Conservation (phyloP, 2,113 vertebrate genomes). For the Ammodramus savannarum region DNA sequence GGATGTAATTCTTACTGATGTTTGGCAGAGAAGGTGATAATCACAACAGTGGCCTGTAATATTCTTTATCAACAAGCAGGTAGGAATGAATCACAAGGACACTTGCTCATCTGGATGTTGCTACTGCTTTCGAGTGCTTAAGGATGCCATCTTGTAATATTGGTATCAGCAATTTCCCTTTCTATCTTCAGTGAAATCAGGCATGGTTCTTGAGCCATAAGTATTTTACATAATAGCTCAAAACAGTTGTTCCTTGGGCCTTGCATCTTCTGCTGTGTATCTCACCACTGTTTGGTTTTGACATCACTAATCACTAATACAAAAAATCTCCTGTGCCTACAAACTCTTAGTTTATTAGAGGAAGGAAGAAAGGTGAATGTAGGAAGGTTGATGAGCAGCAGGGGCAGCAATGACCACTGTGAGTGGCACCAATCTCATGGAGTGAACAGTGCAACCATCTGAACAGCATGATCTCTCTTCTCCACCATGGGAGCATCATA, state of each 20-base stretch:
- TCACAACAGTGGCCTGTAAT: neutral
- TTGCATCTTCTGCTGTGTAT: neutral
- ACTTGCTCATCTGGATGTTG: constrained; percentile 34
- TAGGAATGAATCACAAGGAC: constrained; percentile 39
- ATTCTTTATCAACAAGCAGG: constrained; percentile 14
- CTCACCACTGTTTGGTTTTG: neutral
- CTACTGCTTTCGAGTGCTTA: constrained; percentile 21
- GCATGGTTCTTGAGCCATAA: neutral
- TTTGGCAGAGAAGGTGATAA: neutral
- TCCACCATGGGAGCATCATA: neutral
- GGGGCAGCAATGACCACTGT: neutral
- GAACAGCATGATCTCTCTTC: neutral
- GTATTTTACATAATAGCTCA: neutral
- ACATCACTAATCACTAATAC: neutral
- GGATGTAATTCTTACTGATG: neutral
- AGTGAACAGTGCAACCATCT: fast-evolving
- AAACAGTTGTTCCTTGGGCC: neutral
- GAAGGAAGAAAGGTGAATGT: neutral
- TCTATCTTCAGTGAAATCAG: constrained; percentile 29
- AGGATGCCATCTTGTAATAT: constrained; percentile 22
- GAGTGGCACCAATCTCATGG: neutral
- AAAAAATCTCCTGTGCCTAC: neutral
- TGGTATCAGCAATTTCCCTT: constrained; percentile 43
- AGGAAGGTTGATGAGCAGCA: neutral
- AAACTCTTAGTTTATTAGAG: neutral